A percentile compares a stretch with the other conserved stretches of the same genome.
Conservation (phyloP, 2,888 invertebrate species). For the Athrips mouffetella region DNA sequence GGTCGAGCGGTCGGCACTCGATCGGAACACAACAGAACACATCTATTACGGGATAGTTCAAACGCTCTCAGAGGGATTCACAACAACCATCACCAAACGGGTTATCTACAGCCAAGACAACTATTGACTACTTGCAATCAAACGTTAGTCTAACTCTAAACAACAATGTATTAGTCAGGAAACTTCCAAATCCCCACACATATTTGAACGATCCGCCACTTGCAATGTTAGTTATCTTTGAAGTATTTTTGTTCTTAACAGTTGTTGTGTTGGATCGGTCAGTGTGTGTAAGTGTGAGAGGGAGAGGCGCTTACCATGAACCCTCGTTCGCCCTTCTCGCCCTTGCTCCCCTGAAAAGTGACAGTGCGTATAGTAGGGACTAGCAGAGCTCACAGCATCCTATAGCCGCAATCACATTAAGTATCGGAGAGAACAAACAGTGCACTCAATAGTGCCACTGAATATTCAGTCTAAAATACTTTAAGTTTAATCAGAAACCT, state of each 20-base stretch:
- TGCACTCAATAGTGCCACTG: too few relatives aligned
- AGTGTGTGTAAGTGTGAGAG: neutral
- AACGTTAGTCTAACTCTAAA: neutral
- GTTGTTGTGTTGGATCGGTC: neutral
- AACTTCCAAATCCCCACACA: neutral
- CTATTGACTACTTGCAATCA: neutral
- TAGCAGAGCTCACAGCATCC: neutral
- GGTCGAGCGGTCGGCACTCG: too few relatives aligned
- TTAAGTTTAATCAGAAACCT: too few relatives aligned
- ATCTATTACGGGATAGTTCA: too few relatives aligned
- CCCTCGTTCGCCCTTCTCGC: conserved; percentile 86
- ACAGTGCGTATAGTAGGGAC: conserved; percentile 29
- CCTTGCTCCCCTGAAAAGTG: conserved; percentile 83
- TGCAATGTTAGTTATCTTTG: too few relatives aligned
- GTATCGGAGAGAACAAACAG: too few relatives aligned
- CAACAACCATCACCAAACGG: neutral
- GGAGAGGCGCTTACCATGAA: conserved; percentile 81
- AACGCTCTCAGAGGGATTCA: too few relatives aligned
- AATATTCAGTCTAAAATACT: too few relatives aligned
- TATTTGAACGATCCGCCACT: neutral
- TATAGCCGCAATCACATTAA: too few relatives aligned
- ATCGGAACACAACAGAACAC: too few relatives aligned
- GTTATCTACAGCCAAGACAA: neutral
- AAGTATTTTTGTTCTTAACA: too few relatives aligned
- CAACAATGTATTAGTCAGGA: neutral